A percentile compares a stretch with the other conserved stretches of the same genome.
These are phyloP conservation scores for Micropoecilia bifurca DNA, from an alignment of 2,797 vertebrate genomes.

Conservation along the genomic window DNA sequence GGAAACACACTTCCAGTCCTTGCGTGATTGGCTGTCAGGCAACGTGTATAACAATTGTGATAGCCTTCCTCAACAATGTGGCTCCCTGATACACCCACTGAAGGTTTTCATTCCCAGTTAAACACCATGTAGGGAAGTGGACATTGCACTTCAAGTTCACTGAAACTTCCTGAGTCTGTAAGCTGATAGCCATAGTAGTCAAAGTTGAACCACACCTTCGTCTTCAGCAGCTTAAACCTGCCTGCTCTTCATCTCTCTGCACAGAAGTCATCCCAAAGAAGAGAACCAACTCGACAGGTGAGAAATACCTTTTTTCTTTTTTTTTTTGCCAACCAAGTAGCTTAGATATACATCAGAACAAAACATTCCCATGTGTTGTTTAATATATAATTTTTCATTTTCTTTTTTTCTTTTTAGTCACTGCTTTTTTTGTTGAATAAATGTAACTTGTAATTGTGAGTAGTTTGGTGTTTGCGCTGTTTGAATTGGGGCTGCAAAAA, in stretches of 20 bases:
- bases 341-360: neutral
- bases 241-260: conserved; percentile 51
- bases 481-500: neutral
- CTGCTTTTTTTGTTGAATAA: conserved; percentile 2
- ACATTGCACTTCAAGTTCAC: conserved; percentile 24
- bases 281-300: conserved; percentile 77
- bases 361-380: neutral
- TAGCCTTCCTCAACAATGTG: conserved; percentile 5
- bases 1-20: conserved; percentile 59
- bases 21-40: conserved; percentile 39
- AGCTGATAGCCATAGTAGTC: conserved; percentile 55
- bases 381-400: neutral
- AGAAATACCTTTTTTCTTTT: conserved; percentile 19
- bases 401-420: neutral
- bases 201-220: conserved; percentile 51
- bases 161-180: conserved; percentile 26
- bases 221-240: conserved; percentile 40
- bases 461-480: conserved; percentile 2
- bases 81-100: conserved; percentile 33
- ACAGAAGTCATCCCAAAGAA: conserved; percentile 81
- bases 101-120: conserved; percentile 27
- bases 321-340: neutral
- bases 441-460: neutral
- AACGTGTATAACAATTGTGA: neutral
- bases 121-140: conserved; percentile 63